These are phyloP conservation scores for Pampusana beccarii DNA, from an alignment of 2,113 vertebrate genomes.

Conservation along the genomic window DNA sequence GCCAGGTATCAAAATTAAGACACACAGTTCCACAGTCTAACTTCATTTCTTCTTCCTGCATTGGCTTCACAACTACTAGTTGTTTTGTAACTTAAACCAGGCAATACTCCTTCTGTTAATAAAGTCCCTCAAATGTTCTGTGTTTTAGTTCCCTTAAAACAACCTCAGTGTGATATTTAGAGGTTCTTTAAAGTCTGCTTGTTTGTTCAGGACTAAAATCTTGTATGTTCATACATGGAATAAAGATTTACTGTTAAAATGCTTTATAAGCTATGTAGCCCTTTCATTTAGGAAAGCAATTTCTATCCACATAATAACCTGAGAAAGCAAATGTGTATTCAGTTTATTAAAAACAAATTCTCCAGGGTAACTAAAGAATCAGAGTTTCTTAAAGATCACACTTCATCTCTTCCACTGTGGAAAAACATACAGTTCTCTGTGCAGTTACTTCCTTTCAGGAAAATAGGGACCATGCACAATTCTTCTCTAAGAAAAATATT, in stretches of 20 bases:
- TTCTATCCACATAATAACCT: not conserved
- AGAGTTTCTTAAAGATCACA: not conserved
- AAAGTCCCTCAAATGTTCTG: not conserved
- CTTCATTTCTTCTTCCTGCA: not conserved
- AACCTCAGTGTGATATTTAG: not conserved
- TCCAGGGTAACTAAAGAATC: not conserved
- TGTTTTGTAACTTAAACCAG: not conserved
- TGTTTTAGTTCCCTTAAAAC: not conserved
- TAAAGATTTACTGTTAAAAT: slow-evolving; percentile 32
- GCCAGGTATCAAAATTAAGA: not conserved
- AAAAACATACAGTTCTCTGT: not conserved
- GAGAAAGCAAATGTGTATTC: slow-evolving; percentile 17
- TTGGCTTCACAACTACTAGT: not conserved
- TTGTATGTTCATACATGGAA: not conserved
- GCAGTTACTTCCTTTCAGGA: not conserved
- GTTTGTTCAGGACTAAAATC: not conserved
- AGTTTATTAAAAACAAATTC: slow-evolving; percentile 33
- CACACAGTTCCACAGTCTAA: not conserved
- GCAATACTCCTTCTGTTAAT: not conserved
- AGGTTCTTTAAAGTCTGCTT: slow-evolving; percentile 2
- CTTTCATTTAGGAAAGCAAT: slow-evolving; percentile 25
- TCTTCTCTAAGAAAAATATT: slow-evolving; percentile 13
- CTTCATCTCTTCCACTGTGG: not conserved
- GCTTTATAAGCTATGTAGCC: not conserved
- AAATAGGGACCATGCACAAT: not conserved